These are phyloP conservation scores for Columba guinea DNA, from an alignment of 2,797 vertebrate species.

Conservation along the genomic window DNA sequence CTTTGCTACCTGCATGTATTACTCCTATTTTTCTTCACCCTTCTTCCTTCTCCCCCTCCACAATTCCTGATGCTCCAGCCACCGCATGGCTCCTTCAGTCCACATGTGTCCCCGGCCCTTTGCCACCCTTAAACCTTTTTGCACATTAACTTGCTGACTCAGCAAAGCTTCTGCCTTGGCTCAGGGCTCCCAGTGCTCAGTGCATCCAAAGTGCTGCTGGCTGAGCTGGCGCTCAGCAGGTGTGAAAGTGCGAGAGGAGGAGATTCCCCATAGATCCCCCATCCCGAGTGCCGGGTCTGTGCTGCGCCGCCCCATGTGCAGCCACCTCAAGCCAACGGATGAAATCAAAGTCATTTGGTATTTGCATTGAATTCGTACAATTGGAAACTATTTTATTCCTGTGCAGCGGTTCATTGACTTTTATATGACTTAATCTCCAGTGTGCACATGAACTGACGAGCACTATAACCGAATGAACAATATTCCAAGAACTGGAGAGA, in stretches of 20 bases:
- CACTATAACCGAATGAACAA: background rate
- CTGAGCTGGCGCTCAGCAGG: background rate
- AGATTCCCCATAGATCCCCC: background rate
- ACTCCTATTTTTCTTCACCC: background rate
- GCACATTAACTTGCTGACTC: accelerated
- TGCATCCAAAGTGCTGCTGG: background rate
- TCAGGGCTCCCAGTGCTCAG: background rate
- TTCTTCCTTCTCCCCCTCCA: background rate
- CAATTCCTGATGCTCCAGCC: background rate
- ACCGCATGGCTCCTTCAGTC: background rate
- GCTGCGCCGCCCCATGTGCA: background rate
- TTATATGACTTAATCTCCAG: background rate
- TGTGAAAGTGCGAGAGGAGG: background rate
- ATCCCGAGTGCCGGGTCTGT: background rate
- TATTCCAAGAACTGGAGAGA: background rate
- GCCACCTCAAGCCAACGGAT: background rate
- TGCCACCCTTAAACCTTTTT: background rate
- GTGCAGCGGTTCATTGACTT: background rate
- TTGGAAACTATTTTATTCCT: background rate
- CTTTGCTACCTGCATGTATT: background rate
- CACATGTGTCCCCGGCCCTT: accelerated
- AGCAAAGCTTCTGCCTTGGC: background rate
- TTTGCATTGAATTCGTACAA: background rate
- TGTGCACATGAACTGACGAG: background rate
- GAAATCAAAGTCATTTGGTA: background rate